Percentiles rank a stretch among this genome's conserved stretches.
These are phyloP conservation scores for Pseudochirops corinnae DNA, from an alignment of 2,797 vertebrate genomes.

Conservation along the genomic window DNA sequence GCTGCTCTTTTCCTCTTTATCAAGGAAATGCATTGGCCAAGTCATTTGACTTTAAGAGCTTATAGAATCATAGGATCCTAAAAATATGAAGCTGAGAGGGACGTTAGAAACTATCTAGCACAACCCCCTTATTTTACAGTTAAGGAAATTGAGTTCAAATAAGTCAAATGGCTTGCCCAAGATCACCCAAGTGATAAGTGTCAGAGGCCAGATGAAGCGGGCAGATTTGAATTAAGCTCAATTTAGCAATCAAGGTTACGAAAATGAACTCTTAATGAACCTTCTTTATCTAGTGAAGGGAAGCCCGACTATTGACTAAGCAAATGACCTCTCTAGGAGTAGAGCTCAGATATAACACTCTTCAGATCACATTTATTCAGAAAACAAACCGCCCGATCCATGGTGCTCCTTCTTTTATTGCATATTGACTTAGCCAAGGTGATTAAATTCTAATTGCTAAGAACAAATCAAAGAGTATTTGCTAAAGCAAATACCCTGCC, in stretches of 20 bases:
- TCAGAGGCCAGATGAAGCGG: neutral
- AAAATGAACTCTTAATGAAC: slow-evolving; percentile 25
- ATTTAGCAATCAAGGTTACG: neutral
- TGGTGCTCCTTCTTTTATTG: slow-evolving; percentile 66
- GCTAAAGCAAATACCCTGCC: slow-evolving; percentile 63
- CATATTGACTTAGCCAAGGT: slow-evolving; percentile 74
- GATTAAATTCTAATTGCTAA: slow-evolving; percentile 79
- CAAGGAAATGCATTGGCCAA: slow-evolving; percentile 17
- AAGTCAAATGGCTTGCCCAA: neutral
- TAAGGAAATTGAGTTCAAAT: neutral
- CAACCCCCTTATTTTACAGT: neutral
- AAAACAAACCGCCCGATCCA: slow-evolving; percentile 39
- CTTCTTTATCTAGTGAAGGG: neutral
- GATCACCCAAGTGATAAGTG: neutral
- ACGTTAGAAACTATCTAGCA: neutral
- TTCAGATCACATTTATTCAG: slow-evolving; percentile 35
- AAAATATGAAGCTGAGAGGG: neutral
- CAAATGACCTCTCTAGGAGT: slow-evolving; percentile 38
- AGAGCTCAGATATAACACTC: slow-evolving; percentile 29
- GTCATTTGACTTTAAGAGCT: slow-evolving; percentile 57
- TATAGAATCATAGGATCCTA: neutral
- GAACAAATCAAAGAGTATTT: slow-evolving; percentile 76
- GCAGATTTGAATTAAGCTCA: slow-evolving; percentile 32
- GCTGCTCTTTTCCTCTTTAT: neutral
- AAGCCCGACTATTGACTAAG: neutral